phyloP scores from a whole-genome alignment of 2,888 invertebrate genomes.

The Protodeltote pygarga region DNA sequence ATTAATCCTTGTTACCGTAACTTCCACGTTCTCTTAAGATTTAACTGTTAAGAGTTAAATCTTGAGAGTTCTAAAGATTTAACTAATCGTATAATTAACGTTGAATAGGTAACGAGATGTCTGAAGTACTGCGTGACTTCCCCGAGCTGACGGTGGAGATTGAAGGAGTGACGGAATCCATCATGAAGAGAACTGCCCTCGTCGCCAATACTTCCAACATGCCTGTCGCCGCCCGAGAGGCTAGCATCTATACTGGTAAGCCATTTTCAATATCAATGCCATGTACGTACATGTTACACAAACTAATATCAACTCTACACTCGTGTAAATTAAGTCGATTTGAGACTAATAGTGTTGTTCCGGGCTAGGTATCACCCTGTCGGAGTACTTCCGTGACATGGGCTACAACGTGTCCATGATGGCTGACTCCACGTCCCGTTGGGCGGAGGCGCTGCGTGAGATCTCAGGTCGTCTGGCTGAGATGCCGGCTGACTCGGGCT shows the following conservation, averaged over 20 bases:
- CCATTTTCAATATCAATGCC: no score
- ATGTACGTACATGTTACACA: no score
- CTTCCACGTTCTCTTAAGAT: no score
- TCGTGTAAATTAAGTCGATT: no score
- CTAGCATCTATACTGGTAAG: constrained; percentile 98
- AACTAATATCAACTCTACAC: no score
- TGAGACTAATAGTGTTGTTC: no score
- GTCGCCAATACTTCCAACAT: constrained; percentile 99
- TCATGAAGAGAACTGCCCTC: constrained; percentile 99
- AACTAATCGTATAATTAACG: neutral
- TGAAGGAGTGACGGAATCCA: constrained; percentile 98
- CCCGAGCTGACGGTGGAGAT: constrained; percentile 99
- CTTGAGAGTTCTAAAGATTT: no score
- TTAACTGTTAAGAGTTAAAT: no score
- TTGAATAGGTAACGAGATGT: constrained; percentile 97
- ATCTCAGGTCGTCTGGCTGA: constrained; percentile 99
- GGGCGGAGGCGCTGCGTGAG: constrained; percentile 99
- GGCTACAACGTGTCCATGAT: constrained; percentile 99
- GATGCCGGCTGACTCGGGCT: constrained; percentile 99
- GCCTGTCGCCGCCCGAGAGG: constrained; percentile 99
- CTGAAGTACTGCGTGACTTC: constrained; percentile 99
- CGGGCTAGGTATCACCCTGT: constrained; percentile 98
- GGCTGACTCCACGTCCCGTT: constrained; percentile 99
- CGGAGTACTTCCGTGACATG: constrained; percentile 99
- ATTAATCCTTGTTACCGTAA: no score